A percentile compares a stretch with the other conserved stretches of the same genome.
phyloP scores from a whole-genome alignment of 2,797 vertebrate species.

The Acestrorhynchus altus region DNA sequence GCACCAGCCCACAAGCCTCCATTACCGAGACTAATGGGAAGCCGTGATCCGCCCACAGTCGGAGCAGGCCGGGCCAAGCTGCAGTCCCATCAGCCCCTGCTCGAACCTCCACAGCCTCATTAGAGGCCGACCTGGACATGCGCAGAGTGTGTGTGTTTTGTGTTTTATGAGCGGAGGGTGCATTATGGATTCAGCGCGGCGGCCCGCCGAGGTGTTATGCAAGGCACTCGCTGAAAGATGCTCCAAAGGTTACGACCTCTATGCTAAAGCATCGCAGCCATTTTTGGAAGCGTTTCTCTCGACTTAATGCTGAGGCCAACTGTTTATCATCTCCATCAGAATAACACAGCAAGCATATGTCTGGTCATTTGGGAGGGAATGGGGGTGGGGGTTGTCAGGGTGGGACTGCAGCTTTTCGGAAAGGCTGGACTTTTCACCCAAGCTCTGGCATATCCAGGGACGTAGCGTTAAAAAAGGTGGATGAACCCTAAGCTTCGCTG shows the following conservation, averaged over 20 bases:
- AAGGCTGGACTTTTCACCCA: background rate
- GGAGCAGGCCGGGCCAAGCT: conserved; percentile 38
- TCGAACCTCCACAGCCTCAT: conserved; percentile 62
- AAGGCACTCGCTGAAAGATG: background rate
- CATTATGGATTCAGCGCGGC: conserved; percentile 18
- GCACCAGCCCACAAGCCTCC: conserved; percentile 62
- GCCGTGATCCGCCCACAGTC: conserved; percentile 54
- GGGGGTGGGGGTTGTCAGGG: no score
- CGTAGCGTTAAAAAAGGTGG: no score
- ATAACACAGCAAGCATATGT: background rate
- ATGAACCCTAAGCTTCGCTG: no score
- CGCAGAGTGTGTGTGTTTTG: background rate
- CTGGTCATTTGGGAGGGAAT: background rate
- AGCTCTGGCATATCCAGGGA: no score
- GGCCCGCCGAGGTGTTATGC: conserved; percentile 21
- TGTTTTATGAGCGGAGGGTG: background rate
- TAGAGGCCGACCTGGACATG: conserved; percentile 51
- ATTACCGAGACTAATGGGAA: conserved; percentile 70
- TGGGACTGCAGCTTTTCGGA: background rate
- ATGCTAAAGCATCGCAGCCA: background rate
- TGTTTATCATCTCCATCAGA: background rate
- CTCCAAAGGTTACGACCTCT: background rate
- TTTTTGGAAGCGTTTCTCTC: background rate
- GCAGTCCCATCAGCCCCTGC: conserved; percentile 42
- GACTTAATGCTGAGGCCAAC: background rate